Conservation (phyloP, 2,888 invertebrate species). For the Nowickia ferox region DNA sequence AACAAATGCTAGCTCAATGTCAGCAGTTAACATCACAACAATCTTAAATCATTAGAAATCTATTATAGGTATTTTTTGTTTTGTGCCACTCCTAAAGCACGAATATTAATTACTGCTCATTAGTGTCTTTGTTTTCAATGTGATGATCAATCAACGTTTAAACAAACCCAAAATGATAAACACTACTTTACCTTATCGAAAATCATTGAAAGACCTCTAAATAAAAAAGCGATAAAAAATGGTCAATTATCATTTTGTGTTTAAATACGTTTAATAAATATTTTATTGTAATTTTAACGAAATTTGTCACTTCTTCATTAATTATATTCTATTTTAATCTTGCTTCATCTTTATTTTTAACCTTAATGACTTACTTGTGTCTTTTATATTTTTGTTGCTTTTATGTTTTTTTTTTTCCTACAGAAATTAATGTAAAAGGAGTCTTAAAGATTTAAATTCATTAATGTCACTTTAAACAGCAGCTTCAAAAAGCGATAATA, state of each 20-base stretch:
- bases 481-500: too few relatives aligned
- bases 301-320: conserved; percentile 37
- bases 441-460: too few relatives aligned
- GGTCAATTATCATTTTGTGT: not conserved
- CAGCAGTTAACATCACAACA: conserved; percentile 54
- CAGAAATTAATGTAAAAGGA: too few relatives aligned
- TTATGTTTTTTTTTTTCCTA: too few relatives aligned
- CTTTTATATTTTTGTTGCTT: not conserved
- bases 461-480: too few relatives aligned
- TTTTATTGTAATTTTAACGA: conserved; percentile 6
- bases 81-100: conserved; percentile 47
- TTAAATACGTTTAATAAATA: not conserved
- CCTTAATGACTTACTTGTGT: not conserved
- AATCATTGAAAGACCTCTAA: conserved; percentile 8
- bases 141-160: conserved; percentile 51
- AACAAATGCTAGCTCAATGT: conserved; percentile 57
- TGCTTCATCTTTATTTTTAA: conserved; percentile 16
- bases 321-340: not conserved
- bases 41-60: conserved; percentile 45
- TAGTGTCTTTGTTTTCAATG: conserved; percentile 32
- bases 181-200: conserved; percentile 14
- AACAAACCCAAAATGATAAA: conserved; percentile 21
- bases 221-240: not conserved
- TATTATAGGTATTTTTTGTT: not conserved
- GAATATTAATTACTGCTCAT: conserved; percentile 58